Percentiles rank a stretch among this genome's conserved stretches.
These are phyloP conservation scores for Aldrovandia affinis DNA, from an alignment of 2,797 vertebrate genomes.

Conservation along the genomic window DNA sequence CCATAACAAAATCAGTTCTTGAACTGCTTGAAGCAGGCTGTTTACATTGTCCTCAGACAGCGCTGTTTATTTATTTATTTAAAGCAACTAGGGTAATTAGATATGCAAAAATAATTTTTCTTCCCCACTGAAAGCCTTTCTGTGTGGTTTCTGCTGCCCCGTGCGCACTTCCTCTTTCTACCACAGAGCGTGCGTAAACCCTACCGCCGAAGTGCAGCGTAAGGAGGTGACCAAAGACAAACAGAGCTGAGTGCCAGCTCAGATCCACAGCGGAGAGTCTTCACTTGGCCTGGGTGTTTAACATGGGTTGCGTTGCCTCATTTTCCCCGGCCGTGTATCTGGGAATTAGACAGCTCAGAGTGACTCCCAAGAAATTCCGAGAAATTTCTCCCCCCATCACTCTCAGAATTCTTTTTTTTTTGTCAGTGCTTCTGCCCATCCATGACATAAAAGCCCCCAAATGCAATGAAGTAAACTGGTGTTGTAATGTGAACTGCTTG, in stretches of 20 bases:
- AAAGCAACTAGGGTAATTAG: not conserved
- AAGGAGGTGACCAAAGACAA: not conserved
- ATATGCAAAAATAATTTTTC: not conserved
- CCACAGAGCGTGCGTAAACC: not conserved
- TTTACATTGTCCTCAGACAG: not conserved
- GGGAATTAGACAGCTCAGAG: constrained; percentile 8
- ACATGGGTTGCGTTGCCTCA: not conserved
- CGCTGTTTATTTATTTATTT: not conserved
- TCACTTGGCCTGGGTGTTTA: not conserved
- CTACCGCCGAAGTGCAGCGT: not conserved
- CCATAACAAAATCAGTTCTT: not conserved
- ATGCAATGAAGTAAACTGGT: not conserved
- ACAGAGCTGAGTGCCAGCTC: not conserved
- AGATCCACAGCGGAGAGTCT: not conserved
- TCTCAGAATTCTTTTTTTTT: not conserved
- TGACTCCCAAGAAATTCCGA: not conserved
- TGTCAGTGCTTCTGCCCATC: not conserved
- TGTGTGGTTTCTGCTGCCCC: not conserved
- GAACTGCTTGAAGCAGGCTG: not conserved
- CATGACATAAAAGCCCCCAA: not conserved
- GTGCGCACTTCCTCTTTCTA: not conserved
- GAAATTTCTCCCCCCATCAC: not conserved
- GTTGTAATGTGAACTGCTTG: not conserved
- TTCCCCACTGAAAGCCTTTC: not conserved
- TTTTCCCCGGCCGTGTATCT: not conserved